Base-by-base conservation (phyloP, 2,113 vertebrate species). In the Neotragus moschatus region DNA sequence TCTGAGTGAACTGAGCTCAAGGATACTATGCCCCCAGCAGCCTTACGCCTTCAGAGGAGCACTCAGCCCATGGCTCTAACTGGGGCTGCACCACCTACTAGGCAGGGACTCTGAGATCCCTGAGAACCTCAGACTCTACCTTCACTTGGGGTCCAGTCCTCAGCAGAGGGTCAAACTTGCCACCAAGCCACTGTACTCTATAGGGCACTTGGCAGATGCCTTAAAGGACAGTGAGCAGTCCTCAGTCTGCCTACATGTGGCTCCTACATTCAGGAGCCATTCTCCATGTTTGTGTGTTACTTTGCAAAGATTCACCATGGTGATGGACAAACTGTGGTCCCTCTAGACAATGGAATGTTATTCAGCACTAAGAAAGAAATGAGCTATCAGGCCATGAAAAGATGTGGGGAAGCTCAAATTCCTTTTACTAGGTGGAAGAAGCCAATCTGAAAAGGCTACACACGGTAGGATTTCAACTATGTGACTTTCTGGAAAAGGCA, bases 181-280 rank as follows among this genome's bases (percentile, higher is more conserved):
- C 19, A 33, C 19, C 28, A 6, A 39, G 60, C 14, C 15, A 28
- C 25, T 33, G 4, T 16, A 21, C 9, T 61, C 53, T 16, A 16
- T 4, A 13, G 4, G 15, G 30, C 16, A 56, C 28, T 70, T 15
- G 30, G 17, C 58, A 21, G 51, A 33, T 13, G n/a, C 14, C n/a
- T 7, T 13, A 3, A 33, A 39, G 66, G 36, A 73, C 23, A 47
- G 28, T 14, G 1, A 2, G 7, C 10, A 43, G 56, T 21, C 84
- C 7, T 47, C 11, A 12, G 28, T 7, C 16, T 0, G 39, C 21
- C 55, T 79, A 0, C 36, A 2, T 1, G 8, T n/a, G 19, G n/a
- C 9, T 36, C 19, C n/a, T 36, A 21, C 63, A 36, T 36, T 39
- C 77, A n/a, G 36, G 21, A 45, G 30, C 8, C 16, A 6, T 43